Conservation (phyloP, 2,888 invertebrate genomes). For the Brachyptera putata region DNA sequence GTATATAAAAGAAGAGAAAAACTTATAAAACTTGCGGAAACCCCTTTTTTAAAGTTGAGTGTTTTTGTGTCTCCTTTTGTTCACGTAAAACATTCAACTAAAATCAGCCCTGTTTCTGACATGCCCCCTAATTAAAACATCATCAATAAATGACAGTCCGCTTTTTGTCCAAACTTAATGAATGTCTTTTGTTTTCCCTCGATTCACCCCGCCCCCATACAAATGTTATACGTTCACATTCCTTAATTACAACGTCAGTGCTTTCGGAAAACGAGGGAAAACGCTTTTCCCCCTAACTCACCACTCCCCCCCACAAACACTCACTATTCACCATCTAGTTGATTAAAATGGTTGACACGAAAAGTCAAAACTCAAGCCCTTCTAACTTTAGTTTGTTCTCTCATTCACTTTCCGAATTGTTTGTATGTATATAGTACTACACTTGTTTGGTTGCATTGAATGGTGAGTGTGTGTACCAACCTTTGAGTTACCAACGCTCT, state of each 20-base stretch:
- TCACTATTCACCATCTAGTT: not conserved
- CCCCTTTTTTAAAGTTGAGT: too few relatives aligned
- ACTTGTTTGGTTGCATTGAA: too few relatives aligned
- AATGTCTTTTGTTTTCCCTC: not conserved
- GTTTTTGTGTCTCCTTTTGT: too few relatives aligned
- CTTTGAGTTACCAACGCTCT: too few relatives aligned
- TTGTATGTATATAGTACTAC: too few relatives aligned
- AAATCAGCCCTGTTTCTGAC: not conserved
- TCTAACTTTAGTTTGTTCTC: not conserved
- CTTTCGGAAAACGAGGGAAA: not conserved
- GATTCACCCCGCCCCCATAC: not conserved
- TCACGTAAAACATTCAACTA: too few relatives aligned
- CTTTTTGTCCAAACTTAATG: not conserved
- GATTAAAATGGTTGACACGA: not conserved
- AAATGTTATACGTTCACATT: not conserved
- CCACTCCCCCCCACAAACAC: not conserved
- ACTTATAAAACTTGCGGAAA: too few relatives aligned
- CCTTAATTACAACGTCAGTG: not conserved
- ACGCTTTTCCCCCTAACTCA: not conserved
- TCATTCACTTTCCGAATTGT: not conserved
- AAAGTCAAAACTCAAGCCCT: not conserved
- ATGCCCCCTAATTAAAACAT: not conserved
- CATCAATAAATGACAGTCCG: not conserved
- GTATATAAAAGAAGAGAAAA: too few relatives aligned
- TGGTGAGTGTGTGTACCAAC: too few relatives aligned